Evolutionary conservation across 1,140 invertebrate genomes (phyloP), one percentile per base, ranked within the genome.

Genomic region (Reticulitermes speratus): DNA sequence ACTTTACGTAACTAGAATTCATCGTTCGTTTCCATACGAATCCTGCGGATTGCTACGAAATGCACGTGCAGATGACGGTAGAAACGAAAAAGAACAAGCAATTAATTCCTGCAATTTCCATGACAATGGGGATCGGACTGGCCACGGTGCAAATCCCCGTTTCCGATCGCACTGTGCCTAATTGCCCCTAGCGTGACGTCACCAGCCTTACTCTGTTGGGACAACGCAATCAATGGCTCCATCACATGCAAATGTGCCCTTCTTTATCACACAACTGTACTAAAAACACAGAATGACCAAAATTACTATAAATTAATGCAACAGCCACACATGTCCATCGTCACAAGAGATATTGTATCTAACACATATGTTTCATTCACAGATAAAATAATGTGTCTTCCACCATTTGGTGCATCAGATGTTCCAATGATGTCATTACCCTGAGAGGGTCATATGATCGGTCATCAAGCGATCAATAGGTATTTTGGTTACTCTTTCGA

Each of bases 31-130:
- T 55, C 52, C 19, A 16, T 16, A 55, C 14, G 52, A 55, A 21
- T 55, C 19, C 52, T 55, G 52, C 19, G 52, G 52, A 16, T 55
- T 55, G 52, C 52, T 55, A 16, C 19, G 52, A 55, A 55, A 55
- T 55, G 52, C 52, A 55, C 19, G 52, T 75, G 65, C 25, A 30
- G 65, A 30, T 75, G n/a, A 30, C n/a, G 65, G 65, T 75, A 30
- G 25, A 84, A 84, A 84, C 83, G 83, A 84, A 52, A 84, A 30
- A 32, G 83, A 44, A 84, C 83, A 84, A 84, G 83, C 83, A 84
- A 84, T 84, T 84, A 84, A 84, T 84, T 84, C 83, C 32, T 30
- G 83, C 32, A 84, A 84, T 84, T 84, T 84, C 83, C 83, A 84
- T 84, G 83, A 84, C 83, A 84, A 84, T 84, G 48, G 83, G 44